Evolutionary conservation across 2,113 vertebrate species (phyloP).

Genomic region (Collichthys lucidus): DNA sequence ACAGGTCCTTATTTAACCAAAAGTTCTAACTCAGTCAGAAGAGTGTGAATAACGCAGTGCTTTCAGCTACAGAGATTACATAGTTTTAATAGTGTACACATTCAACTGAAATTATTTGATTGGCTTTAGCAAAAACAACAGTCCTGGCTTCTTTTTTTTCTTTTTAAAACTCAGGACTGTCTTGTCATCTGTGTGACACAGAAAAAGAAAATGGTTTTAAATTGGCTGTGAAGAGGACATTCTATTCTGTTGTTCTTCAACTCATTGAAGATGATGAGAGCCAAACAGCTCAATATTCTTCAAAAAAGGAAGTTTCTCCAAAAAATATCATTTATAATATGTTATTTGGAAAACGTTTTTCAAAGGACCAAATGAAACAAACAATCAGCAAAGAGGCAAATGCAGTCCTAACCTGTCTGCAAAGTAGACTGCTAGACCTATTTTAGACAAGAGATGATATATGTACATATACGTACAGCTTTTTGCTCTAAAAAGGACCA

Average conservation of each 20-base stretch:
- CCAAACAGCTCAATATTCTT: too few species aligned
- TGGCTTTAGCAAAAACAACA: neutral
- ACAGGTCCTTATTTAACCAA: neutral
- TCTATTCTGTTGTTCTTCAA: neutral
- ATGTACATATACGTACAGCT: constrained; percentile 2
- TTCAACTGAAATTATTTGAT: neutral
- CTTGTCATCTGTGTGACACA: neutral
- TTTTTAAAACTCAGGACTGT: neutral
- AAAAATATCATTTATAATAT: neutral
- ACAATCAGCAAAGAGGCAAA: neutral
- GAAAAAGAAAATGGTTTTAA: neutral
- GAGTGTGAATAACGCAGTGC: neutral
- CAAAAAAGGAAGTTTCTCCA: neutral
- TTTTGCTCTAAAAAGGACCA: too few species aligned
- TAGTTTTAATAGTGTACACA: neutral
- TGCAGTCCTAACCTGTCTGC: neutral
- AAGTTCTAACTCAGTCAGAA: neutral
- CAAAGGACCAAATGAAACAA: neutral
- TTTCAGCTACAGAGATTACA: neutral
- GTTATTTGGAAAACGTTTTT: neutral
- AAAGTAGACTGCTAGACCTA: constrained; percentile 21
- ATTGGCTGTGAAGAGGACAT: neutral
- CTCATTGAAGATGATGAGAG: neutral
- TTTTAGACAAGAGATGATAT: constrained; percentile 23
- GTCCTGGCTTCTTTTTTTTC: neutral